Evolutionary conservation across 2,113 vertebrate genomes (phyloP), one percentile per base, ranked within the genome.

Genomic region (Heptranchias perlo): DNA sequence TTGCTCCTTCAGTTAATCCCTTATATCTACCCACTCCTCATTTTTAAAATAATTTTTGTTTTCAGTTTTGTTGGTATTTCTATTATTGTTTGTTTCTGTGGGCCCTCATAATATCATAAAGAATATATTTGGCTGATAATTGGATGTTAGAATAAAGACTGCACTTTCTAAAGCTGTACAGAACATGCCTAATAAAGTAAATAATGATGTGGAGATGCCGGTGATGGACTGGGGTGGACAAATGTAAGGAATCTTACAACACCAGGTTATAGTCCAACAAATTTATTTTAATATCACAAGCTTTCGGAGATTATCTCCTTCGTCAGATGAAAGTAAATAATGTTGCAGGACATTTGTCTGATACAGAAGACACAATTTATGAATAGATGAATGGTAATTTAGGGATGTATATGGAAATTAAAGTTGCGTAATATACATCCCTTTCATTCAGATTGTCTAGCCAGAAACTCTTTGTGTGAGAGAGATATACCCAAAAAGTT

Each of bases 371-470:
- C 52, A n/a, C 52, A 58, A 31, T 3, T 91, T 52, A 91, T 91
- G 87, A 91, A 91, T 91, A 91, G 54, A 58, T 58, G n/a, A n/a
- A 52, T 91, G 52, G 61, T 61, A 91, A 91, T 91, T 89, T 44
- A 67, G 64, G 3, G 14, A 35, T 73, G 65, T 67, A 52, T 95
- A 67, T 69, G 47, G 23, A 67, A 73, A 62, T 2, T 14, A 62
- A 93, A 39, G 58, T 62, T 62, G 89, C 62, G 28, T 92, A n/a
- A 62, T 93, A 39, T 39, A 14, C 89, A 62, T 91, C 62, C 49
- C 28, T 52, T 87, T 52, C 28, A 87, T 87, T 89, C 49, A 13
- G 23, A 89, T 54, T 89, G 49, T 89, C 86, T 52, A 25, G 28
- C 28, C 54, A 58, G n/a, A 93, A 39, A 93, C 21, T 39, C 16